Conservation (phyloP, 2,113 vertebrate species). For the Rhinichthys klamathensis region DNA sequence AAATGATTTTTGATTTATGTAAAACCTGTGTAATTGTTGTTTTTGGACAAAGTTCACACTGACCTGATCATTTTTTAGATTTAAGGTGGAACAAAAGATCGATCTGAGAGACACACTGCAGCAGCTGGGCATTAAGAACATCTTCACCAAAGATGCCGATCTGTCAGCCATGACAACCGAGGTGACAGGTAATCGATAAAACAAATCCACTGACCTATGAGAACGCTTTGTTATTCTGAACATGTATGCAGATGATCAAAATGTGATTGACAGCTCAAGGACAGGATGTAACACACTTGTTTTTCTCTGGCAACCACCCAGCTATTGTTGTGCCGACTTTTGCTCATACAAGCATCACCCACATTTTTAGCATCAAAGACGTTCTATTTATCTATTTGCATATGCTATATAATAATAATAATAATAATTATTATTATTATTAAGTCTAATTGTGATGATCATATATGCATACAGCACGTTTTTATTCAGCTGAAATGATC, state of each 20-base stretch:
- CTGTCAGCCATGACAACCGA: constrained; percentile 93
- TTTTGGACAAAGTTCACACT: not conserved
- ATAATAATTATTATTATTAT: not conserved
- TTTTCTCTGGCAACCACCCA: not conserved
- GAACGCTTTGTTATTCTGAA: constrained; percentile 13
- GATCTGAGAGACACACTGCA: constrained; percentile 88
- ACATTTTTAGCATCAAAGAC: not conserved
- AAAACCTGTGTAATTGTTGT: not conserved
- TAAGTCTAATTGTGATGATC: no score
- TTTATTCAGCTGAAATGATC: not conserved
- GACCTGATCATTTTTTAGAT: constrained; percentile 71
- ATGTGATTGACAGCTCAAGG: not conserved
- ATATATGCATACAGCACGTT: no score
- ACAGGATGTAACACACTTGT: not conserved
- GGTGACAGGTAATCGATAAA: constrained; percentile 42
- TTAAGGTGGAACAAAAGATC: constrained; percentile 92
- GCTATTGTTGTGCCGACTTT: not conserved
- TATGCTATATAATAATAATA: not conserved
- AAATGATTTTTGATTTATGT: not conserved
- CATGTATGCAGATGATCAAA: not conserved
- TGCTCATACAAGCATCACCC: not conserved
- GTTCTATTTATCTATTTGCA: not conserved
- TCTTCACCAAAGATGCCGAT: constrained; percentile 89
- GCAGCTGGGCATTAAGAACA: constrained; percentile 86
- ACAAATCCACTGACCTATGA: not conserved